phyloP scores from a whole-genome alignment of 2,113 vertebrate genomes.

The Todiramphus saurophagus region DNA sequence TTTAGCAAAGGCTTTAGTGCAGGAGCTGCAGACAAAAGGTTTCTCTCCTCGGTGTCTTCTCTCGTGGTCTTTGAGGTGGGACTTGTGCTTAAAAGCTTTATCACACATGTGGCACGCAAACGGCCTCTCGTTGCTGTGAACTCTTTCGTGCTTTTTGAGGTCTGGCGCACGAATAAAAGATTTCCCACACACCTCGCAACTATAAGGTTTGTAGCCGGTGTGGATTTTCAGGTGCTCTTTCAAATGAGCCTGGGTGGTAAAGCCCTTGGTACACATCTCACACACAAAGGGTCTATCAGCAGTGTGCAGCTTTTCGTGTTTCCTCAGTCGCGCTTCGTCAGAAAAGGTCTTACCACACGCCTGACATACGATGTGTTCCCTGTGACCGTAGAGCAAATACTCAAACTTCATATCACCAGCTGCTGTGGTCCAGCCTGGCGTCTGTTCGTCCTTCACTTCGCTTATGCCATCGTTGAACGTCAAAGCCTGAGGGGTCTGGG shows the following conservation, averaged over 20 bases:
- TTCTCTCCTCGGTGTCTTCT: conserved; percentile 94
- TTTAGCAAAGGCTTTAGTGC: conserved; percentile 98
- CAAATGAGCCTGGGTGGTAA: conserved; percentile 96
- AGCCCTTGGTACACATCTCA: conserved; percentile 97
- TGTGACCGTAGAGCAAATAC: conserved; percentile 94
- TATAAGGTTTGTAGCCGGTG: conserved; percentile 96
- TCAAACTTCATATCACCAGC: conserved; percentile 97
- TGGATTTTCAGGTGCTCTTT: conserved; percentile 99
- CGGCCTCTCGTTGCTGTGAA: conserved; percentile 97
- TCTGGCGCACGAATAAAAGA: conserved; percentile 96
- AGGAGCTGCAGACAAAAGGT: conserved; percentile 96
- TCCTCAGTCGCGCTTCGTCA: conserved; percentile 89
- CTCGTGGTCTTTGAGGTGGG: conserved; percentile 98
- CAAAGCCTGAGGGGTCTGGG: conserved; percentile 89
- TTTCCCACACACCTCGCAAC: conserved; percentile 96
- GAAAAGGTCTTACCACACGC: conserved; percentile 90
- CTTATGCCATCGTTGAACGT: conserved; percentile 91
- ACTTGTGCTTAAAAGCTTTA: conserved; percentile 99
- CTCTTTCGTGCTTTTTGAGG: conserved; percentile 94
- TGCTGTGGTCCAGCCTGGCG: conserved; percentile 85
- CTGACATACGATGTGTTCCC: conserved; percentile 93
- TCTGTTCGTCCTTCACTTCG: conserved; percentile 89
- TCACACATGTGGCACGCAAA: conserved; percentile 97
- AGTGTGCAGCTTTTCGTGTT: conserved; percentile 93
- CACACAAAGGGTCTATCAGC: conserved; percentile 95